Base-by-base conservation (phyloP, 2,797 vertebrate genomes). In the Scarus forsteni region DNA sequence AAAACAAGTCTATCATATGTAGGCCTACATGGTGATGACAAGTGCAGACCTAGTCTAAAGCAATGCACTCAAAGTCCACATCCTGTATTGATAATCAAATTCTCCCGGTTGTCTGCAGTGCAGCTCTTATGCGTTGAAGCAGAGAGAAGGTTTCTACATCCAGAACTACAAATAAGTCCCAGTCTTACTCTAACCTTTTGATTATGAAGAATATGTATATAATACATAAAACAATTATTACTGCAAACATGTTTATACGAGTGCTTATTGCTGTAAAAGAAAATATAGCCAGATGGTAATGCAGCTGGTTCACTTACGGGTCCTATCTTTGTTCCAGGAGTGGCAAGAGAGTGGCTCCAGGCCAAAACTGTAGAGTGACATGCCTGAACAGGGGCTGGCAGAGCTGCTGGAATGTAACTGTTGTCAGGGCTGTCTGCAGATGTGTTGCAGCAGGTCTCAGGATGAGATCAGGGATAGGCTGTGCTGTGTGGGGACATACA, bases 331-430 rank as follows among this genome's bases (percentile, higher is more conserved):
- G 85, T 94, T 96, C 94, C 94, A 95, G 87, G 94, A 86, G 66
- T 95, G 94, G 89, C 95, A 95, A 77, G 94, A 95, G 76, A 95
- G 85, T 5, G 94, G 95, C 83, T 95, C 95, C 58, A 92, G 75
- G 75, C 95, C 95, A 74, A 94, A 96, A 70, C 87, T 94, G 88
- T 95, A 89, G 13, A 81, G 16, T 12, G 92, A 92, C 95, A 94
- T 95, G 95, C 89, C 86, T 89, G 75, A 83, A 83, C 94, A 89
- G 75, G 57, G 60, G 57, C 42, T 38, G 74, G 36, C 19, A 57
- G 68, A 42, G 72, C 59, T 56, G 60, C 77, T 60, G 93, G 93
- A 94, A 95, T 94, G 93, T 73, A 56, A 55, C 44, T 62, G 58
- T 61, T 72, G 72, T 75, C 50, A 59, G 6, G 8, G 50, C 52